These are phyloP conservation scores for Desmodus rotundus DNA, from an alignment of 2,113 vertebrate genomes.

Conservation along the genomic window DNA sequence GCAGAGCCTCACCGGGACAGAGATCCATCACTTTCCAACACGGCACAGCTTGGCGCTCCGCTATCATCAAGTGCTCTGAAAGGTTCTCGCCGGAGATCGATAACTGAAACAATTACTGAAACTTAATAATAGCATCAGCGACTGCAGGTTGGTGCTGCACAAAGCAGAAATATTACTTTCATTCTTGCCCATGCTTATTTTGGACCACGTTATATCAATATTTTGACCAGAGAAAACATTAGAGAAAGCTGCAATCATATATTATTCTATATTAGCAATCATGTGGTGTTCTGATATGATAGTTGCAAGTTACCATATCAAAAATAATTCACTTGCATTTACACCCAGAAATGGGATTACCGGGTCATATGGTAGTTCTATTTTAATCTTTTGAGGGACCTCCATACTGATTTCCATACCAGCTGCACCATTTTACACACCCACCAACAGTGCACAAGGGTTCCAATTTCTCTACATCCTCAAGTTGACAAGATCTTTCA, in stretches of 20 bases:
- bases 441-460: too few relatives aligned
- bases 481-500: neutral
- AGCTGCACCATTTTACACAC: neutral
- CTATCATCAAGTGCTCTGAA: constrained; percentile 79
- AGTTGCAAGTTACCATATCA: neutral
- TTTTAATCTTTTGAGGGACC: neutral
- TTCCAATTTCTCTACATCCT: neutral
- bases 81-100: constrained; percentile 79
- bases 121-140: constrained; percentile 76
- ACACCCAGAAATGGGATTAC: neutral
- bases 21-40: constrained; percentile 84
- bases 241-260: neutral
- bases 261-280: neutral
- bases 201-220: neutral
- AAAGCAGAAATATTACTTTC: neutral
- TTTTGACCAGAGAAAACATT: neutral
- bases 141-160: constrained; percentile 45
- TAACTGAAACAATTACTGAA: constrained; percentile 76
- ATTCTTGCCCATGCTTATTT: neutral
- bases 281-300: neutral
- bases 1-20: constrained; percentile 80
- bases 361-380: neutral
- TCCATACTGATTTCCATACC: neutral
- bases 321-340: neutral
- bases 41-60: constrained; percentile 78